Base-by-base conservation (phyloP, 2,113 vertebrate genomes). In the Dunckerocampus dactyliophorus region DNA sequence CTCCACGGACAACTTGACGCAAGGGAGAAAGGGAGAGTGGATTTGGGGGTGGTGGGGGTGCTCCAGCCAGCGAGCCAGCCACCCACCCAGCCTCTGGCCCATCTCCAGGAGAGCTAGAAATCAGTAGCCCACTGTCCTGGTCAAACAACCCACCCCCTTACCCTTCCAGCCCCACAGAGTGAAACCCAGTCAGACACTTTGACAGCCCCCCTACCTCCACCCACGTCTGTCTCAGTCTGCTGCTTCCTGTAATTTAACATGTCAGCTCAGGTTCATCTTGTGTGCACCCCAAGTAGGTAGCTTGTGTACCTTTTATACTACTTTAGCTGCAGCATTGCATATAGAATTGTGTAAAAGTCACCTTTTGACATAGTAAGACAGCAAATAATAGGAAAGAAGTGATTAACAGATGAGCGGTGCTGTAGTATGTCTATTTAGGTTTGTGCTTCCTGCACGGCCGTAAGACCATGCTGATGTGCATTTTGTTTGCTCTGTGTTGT, bases 161-260 rank as follows among this genome's bases (percentile, higher is more conserved):
- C 39, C 54, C 54, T 19, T 47, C 1, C 17, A 81, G 65, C 72
- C 68, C 53, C 67, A 76, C 59, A 52, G 65, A 74, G 76, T 70
- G 78, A 79, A 79, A 84, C 65, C 67, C 64, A 76, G 82, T 75
- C 81, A 82, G 84, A 82, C 85, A 82, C 76, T 75, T 77, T 85
- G 84, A 85, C 81, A 82, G 71, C 75, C 60, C 62, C 48, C 59
- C 63, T 63, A 28, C 42, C 45, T 19, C 67, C 63, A 58, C 56
- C 56, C 15, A 34, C 17, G 68, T 82, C 79, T 74, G 84, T 81
- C 86, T 84, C 87, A 88, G 83, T 87, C 84, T 87, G 80, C 76
- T 85, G 85, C 87, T 75, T 80, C 72, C 72, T 88, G 80, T 82
- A 89, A 85, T 87, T 85, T 86, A 84, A 76, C 84, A 85, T 84